Evolutionary conservation across 2,888 invertebrate species (phyloP), one percentile per base, ranked within the genome.

Genomic region (Diloba caeruleocephala): DNA sequence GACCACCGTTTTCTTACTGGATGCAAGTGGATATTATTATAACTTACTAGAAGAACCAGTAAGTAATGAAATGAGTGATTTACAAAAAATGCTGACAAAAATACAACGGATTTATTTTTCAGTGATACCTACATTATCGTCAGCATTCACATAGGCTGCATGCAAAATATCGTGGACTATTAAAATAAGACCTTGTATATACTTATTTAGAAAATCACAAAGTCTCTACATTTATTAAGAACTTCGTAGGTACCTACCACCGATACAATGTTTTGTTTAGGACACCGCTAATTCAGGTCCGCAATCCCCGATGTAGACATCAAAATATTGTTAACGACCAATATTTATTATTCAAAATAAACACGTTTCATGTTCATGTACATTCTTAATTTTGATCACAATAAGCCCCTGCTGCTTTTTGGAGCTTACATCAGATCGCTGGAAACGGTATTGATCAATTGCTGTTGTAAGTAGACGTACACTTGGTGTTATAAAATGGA

Each of bases 401-500:
- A 72, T 74, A 71, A 80, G 75, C 76, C 79, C 85, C 82, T 65
- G 82, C 83, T 77, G 87, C 84, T 87, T 82, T 78, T 74, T 71
- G 79, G 82, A 75, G 65, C 72, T 78, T 72, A 55, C 69, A 56
- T 61, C 77, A 78, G 66, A 61, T 78, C 71, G 78, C 82, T 83
- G 83, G 79, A 79, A 65, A 73, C 74, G 75, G 76, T 81, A 76
- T 71, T 75, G 53, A 53, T 63, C 71, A 64, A 68, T 82, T 81
- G 80, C 79, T 81, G 83, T 89, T 79, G 89, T 90, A 89, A 90
- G 90, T 90, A 91, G 88, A 79, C 68, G 71, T 59, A 37, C n/a
- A n/a, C n/a, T 69, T 57, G 58, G 53, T 69, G 52, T 59, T 71
- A 41, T 65, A n/a, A 38, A 10, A 42, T 48, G 60, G 39, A 63